Conservation (phyloP, 2,797 vertebrate species). For the Falco biarmicus region DNA sequence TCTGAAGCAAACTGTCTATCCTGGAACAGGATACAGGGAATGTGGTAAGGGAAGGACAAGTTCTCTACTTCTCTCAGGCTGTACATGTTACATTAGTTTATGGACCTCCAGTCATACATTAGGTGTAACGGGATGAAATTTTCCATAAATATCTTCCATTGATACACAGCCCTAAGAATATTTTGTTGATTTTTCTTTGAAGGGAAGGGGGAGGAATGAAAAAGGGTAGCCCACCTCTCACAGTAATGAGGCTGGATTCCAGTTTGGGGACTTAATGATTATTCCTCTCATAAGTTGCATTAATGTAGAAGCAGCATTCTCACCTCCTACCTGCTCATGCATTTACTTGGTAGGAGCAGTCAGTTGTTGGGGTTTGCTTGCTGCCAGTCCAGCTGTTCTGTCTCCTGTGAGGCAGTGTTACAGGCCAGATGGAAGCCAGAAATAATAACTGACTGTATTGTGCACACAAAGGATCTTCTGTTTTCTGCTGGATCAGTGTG, state of each 20-base stretch:
- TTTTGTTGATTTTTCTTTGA: not conserved
- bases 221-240: not conserved
- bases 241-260: not conserved
- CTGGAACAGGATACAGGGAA: not conserved
- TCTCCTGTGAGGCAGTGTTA: not conserved
- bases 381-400: constrained; percentile 31
- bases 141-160: not conserved
- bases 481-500: not conserved
- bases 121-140: not conserved
- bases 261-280: not conserved
- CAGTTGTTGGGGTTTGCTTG: not conserved
- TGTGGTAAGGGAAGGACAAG: not conserved
- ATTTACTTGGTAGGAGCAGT: not conserved
- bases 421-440: constrained; percentile 7
- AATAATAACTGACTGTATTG: not conserved
- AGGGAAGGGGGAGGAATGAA: not conserved
- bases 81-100: not conserved
- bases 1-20: not conserved
- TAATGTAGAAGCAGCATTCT: not conserved
- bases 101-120: not conserved
- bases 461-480: constrained; percentile 20
- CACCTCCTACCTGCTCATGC: not conserved
- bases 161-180: not conserved
- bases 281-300: not conserved
- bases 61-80: not conserved